phyloP scores from a whole-genome alignment of 2,888 invertebrate species.

The Andrena flavipes region DNA sequence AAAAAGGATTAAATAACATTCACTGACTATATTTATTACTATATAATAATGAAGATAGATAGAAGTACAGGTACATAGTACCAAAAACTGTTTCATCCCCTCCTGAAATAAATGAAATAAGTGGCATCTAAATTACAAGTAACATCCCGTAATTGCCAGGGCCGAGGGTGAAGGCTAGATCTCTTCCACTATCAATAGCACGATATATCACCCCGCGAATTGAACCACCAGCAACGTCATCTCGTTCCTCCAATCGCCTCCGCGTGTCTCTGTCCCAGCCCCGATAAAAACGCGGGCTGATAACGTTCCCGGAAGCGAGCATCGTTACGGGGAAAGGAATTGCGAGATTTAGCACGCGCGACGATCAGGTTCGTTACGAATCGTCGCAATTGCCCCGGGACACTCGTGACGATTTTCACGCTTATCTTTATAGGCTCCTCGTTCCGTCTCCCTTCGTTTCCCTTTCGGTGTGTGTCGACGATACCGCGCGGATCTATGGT shows the following conservation, averaged over 20 bases:
- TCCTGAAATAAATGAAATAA: too few relatives aligned
- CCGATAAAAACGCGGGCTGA: constrained; percentile 11
- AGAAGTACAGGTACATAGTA: too few relatives aligned
- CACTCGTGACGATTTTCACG: not conserved
- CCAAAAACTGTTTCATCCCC: too few relatives aligned
- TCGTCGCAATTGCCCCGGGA: not conserved
- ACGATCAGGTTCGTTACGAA: not conserved
- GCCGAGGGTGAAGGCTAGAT: not conserved
- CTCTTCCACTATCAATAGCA: not conserved
- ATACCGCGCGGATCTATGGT: not conserved
- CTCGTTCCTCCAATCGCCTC: not conserved
- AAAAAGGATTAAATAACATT: too few relatives aligned
- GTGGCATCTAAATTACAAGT: not conserved
- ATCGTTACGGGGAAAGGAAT: not conserved
- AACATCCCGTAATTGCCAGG: not conserved
- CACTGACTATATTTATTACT: too few relatives aligned
- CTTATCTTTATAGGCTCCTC: constrained; percentile 8
- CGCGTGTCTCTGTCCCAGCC: not conserved
- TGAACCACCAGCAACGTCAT: not conserved
- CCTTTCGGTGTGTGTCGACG: constrained; percentile 9
- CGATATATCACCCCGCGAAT: not conserved
- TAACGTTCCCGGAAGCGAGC: constrained; percentile 24
- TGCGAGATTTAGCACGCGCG: not conserved
- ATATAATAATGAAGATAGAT: too few relatives aligned
- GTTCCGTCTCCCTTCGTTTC: not conserved